Evolutionary conservation across 2,797 vertebrate genomes (phyloP).

Genomic region (Ara ararauna): DNA sequence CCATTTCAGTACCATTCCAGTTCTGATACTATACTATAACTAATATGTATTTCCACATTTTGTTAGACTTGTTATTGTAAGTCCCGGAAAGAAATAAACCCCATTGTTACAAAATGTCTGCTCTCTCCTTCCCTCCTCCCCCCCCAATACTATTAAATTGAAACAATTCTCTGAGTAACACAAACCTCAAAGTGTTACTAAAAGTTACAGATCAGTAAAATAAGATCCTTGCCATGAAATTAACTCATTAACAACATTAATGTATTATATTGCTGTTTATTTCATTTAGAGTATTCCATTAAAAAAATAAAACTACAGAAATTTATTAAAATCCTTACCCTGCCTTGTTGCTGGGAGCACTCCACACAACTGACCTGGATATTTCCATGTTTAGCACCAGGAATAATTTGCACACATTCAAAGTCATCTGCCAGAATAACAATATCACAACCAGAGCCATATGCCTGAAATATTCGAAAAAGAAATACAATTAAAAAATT

Average conservation of each 20-base stretch:
- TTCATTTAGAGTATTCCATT: neutral
- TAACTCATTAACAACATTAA: neutral
- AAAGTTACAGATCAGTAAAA: neutral
- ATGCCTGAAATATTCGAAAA: slow-evolving; percentile 83
- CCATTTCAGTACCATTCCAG: neutral
- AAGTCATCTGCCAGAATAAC: slow-evolving; percentile 97
- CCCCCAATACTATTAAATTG: neutral
- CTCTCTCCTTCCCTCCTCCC: fast-evolving
- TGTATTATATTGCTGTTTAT: neutral
- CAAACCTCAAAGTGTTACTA: neutral
- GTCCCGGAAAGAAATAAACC: neutral
- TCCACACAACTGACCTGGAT: slow-evolving; percentile 99
- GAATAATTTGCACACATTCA: slow-evolving; percentile 98
- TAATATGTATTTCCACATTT: neutral
- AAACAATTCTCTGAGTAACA: neutral
- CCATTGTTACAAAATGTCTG: neutral
- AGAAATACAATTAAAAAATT: neutral
- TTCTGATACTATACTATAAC: neutral
- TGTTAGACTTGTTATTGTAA: neutral
- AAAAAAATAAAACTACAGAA: neutral
- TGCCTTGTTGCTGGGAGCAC: slow-evolving; percentile 94
- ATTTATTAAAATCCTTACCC: slow-evolving; percentile 84
- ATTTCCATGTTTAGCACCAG: slow-evolving; percentile 98
- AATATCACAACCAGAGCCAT: slow-evolving; percentile 97
- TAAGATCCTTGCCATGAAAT: neutral